A percentile compares a stretch with the other conserved stretches of the same genome.
These are phyloP conservation scores for Lagorchestes hirsutus DNA, from an alignment of 2,797 vertebrate species.

Conservation along the genomic window DNA sequence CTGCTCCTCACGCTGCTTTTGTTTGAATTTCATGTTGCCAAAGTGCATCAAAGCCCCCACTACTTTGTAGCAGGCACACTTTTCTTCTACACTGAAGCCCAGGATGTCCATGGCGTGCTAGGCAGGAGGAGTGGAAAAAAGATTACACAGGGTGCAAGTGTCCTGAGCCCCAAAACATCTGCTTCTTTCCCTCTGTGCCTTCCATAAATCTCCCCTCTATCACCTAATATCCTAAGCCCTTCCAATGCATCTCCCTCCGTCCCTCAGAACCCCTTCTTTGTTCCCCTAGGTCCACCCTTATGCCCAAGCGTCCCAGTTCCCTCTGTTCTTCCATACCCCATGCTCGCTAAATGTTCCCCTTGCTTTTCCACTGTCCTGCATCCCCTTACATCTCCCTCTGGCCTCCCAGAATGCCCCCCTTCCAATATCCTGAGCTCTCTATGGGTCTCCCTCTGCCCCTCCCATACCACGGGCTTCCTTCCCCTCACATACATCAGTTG, in stretches of 20 bases:
- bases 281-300: background rate
- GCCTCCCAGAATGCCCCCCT: background rate
- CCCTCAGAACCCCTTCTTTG: background rate
- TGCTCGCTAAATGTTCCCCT: background rate
- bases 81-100: slow-evolving; percentile 93
- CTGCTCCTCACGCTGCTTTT: slow-evolving; percentile 95
- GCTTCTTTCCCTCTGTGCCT: background rate
- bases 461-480: background rate
- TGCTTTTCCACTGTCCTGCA: background rate
- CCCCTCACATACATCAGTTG: slow-evolving; percentile 90
- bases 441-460: background rate
- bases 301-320: background rate
- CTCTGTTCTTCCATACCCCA: background rate
- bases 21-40: slow-evolving; percentile 98
- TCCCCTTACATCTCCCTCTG: background rate
- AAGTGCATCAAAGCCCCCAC: slow-evolving; percentile 97
- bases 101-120: slow-evolving; percentile 96
- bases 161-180: background rate
- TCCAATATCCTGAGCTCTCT: background rate
- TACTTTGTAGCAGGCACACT: slow-evolving; percentile 95
- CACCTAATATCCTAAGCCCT: background rate
- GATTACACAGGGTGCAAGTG: background rate
- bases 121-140: background rate
- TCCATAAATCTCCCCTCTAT: background rate
- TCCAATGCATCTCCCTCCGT: background rate